A percentile compares a stretch with the other conserved stretches of the same genome.
Conservation (phyloP, 2,113 vertebrate genomes). For the Cinclus cinclus region DNA sequence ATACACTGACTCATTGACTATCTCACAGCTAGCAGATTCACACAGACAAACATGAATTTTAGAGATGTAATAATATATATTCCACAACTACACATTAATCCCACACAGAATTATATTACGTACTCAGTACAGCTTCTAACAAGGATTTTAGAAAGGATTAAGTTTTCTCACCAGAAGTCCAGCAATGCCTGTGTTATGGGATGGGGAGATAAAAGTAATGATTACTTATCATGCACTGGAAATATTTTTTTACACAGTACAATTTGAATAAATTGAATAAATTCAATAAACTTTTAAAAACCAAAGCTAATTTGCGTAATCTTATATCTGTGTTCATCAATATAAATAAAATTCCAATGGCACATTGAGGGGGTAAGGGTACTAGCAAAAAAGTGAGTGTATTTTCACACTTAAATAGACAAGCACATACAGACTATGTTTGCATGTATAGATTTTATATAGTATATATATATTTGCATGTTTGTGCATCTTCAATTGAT, state of each 20-base stretch:
- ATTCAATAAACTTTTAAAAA: background rate
- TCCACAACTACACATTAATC: background rate
- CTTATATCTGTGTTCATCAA: background rate
- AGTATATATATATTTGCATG: rapidly evolving
- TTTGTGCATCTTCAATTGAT: background rate
- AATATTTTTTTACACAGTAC: background rate
- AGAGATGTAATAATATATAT: background rate
- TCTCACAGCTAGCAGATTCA: background rate
- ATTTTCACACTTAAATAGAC: background rate
- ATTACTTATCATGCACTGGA: background rate
- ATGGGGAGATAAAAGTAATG: background rate
- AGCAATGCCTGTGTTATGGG: background rate
- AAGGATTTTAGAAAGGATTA: background rate
- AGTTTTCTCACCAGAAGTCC: background rate
- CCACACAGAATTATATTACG: background rate
- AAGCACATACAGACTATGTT: rapidly evolving
- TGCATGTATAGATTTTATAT: background rate
- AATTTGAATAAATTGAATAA: background rate
- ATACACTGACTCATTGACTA: background rate
- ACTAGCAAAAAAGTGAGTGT: background rate
- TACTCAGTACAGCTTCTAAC: background rate
- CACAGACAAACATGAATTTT: background rate
- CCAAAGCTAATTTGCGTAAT: background rate
- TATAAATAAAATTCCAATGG: background rate
- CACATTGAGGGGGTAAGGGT: background rate